Evolutionary conservation across 2,797 vertebrate species (phyloP), one percentile per base, ranked within the genome.

Genomic region (Lates japonicus): DNA sequence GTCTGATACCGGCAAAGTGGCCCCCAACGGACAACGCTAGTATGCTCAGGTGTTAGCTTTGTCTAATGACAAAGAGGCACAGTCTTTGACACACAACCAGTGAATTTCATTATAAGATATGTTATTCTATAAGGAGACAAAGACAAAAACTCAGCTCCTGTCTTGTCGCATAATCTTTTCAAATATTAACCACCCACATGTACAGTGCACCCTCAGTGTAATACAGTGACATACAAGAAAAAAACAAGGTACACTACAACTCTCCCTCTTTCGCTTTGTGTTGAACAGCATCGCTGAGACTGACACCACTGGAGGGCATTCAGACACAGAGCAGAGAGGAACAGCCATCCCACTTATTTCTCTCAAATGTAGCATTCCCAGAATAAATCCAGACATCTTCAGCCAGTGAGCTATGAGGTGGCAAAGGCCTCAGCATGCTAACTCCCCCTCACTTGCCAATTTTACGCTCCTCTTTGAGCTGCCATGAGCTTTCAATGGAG

Each of bases 311-410:
- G 83, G 82, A 89, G 88, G 89, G 80, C 79, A 85, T 90, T 92
- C 87, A 91, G 82, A 91, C 87, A 51, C 22, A 29, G 80, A 90
- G 84, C 90, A 82, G 83, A 88, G 75, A 90, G 70, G 83, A 92
- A 83, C 79, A 86, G 90, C 90, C 91, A 88, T 93, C 91, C 90
- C 91, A 93, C 90, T 90, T 93, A 93, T 92, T 94, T 91, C 92
- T 92, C 92, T 94, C 90, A 92, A 94, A 93, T 86, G 89, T 89
- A 88, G 86, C 90, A 90, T 93, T 95, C 94, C 93, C 91, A 95
- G 95, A 96, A 96, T 96, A 95, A 93, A 94, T 94, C 87, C 94
- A 94, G 94, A 95, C 95, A 92, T 94, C 94, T 94, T 94, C 92
- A 91, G 93, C 94, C 94, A 93, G 93, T 82, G 92, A 94, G 94